Evolutionary conservation across 2,113 vertebrate species (phyloP).

Genomic region (Uropsilus gracilis): DNA sequence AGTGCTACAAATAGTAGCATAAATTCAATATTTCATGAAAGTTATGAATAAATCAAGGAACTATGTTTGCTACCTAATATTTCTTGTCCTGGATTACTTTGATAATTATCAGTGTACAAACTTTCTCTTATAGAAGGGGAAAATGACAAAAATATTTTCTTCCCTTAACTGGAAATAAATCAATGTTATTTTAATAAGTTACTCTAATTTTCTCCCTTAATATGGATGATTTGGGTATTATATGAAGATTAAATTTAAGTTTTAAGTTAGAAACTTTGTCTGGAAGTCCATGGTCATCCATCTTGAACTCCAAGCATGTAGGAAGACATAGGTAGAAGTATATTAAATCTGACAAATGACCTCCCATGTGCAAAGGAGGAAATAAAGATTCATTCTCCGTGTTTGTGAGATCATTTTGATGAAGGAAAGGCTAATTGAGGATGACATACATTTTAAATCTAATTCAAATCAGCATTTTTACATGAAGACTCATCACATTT

Average conservation of each 20-base stretch:
- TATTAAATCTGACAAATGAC: constrained; percentile 92
- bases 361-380: constrained; percentile 91
- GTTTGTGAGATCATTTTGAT: constrained; percentile 91
- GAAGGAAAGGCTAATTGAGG: constrained; percentile 89
- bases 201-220: constrained; percentile 45
- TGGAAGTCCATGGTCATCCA: constrained; percentile 80
- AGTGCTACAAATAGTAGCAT: not conserved
- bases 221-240: constrained; percentile 53
- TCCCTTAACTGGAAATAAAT: constrained; percentile 13
- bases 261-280: constrained; percentile 73
- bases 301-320: constrained; percentile 87
- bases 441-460: constrained; percentile 90
- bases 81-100: not conserved
- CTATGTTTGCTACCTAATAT: not conserved
- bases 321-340: constrained; percentile 87
- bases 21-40: not conserved
- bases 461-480: constrained; percentile 91
- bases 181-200: constrained; percentile 53
- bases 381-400: constrained; percentile 91
- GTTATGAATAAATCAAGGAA: not conserved
- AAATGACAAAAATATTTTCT: not conserved
- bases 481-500: constrained; percentile 91
- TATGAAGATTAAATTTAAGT: constrained; percentile 77
- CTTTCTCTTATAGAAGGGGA: not conserved
- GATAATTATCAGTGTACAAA: not conserved